These are phyloP conservation scores for Macropis europaea DNA, from an alignment of 2,888 invertebrate species.

Conservation along the genomic window DNA sequence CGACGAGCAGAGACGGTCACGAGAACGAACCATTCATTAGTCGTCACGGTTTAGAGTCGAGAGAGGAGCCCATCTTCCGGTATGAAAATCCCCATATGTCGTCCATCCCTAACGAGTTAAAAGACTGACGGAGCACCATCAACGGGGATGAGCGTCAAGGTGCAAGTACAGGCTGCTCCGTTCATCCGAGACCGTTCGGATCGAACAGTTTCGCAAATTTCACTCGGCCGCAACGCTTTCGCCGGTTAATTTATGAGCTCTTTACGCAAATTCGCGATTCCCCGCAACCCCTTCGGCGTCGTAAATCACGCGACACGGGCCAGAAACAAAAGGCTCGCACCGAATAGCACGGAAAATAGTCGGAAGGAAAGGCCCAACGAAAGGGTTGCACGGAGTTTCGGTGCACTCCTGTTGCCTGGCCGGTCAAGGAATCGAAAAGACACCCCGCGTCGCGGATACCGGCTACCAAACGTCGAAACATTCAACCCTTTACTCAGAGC, in stretches of 20 bases:
- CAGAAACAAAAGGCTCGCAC: conserved; percentile 54
- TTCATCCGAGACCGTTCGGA: not conserved
- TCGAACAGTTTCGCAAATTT: conserved; percentile 61
- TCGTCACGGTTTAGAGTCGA: conserved; percentile 6
- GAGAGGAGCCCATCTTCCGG: conserved; percentile 25
- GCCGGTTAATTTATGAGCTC: conserved; percentile 67
- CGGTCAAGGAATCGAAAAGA: not conserved
- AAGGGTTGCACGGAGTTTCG: conserved; percentile 39
- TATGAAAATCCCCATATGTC: conserved; percentile 41
- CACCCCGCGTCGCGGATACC: conserved; percentile 16
- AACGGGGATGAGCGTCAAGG: not conserved
- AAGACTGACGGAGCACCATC: conserved; percentile 2
- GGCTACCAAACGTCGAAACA: conserved; percentile 21
- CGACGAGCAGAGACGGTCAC: not conserved
- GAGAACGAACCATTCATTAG: conserved; percentile 42
- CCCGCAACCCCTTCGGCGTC: conserved; percentile 28
- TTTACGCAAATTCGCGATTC: conserved; percentile 70
- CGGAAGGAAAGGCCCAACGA: conserved; percentile 31
- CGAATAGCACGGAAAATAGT: conserved; percentile 51
- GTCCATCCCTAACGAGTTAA: conserved; percentile 40
- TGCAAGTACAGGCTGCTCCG: not conserved
- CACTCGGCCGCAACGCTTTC: conserved; percentile 50
- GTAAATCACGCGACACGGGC: conserved; percentile 57
- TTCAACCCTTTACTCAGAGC: not conserved
- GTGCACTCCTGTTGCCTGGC: not conserved